Evolutionary conservation across 2,113 vertebrate genomes (phyloP).

Genomic region (Pseudois nayaur): DNA sequence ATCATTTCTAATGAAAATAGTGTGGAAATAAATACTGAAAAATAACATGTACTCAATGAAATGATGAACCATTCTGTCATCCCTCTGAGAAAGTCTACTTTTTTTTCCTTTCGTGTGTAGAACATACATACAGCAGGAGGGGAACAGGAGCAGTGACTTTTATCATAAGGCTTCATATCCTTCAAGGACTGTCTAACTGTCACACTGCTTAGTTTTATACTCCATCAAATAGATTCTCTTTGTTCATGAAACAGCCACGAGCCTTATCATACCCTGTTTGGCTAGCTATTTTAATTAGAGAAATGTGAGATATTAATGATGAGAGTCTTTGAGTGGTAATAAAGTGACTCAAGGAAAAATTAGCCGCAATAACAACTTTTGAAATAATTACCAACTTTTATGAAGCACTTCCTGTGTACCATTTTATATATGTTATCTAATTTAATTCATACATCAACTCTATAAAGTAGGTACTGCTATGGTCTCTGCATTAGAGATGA

Average conservation of each 20-base stretch:
- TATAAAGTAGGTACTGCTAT: background rate
- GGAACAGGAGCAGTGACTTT: background rate
- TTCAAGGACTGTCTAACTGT: conserved; percentile 3
- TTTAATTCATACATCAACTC: background rate
- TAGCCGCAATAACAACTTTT: background rate
- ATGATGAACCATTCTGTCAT: background rate
- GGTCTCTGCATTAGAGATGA: background rate
- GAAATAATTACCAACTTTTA: background rate
- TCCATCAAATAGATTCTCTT: conserved; percentile 27
- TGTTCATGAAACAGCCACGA: conserved; percentile 40
- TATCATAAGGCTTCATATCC: background rate
- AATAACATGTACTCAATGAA: background rate
- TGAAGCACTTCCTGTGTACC: background rate
- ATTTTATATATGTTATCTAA: background rate
- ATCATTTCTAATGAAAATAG: conserved; percentile 6
- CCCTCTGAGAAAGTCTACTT: background rate
- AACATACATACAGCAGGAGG: background rate
- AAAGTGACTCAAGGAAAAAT: conserved; percentile 7
- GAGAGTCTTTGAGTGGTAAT: background rate
- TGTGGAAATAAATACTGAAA: conserved; percentile 24
- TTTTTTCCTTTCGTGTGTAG: background rate
- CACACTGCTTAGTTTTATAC: background rate
- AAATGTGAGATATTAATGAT: conserved; percentile 13
- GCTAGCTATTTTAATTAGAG: conserved; percentile 46
- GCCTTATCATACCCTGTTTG: conserved; percentile 11